Evolutionary conservation across 2,797 vertebrate species (phyloP).

Genomic region (Miichthys miiuy): DNA sequence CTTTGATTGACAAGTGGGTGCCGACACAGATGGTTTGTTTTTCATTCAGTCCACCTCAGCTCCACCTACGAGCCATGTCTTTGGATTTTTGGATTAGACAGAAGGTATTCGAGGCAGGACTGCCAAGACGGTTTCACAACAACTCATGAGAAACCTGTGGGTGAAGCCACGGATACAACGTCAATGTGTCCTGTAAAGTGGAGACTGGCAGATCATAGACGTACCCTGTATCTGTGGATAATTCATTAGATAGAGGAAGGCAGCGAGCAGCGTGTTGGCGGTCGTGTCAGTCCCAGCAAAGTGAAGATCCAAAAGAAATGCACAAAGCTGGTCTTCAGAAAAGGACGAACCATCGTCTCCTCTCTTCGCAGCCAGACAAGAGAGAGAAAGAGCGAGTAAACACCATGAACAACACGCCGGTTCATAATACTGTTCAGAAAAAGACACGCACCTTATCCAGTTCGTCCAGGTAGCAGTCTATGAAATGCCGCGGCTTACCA

Average conservation of each 20-base stretch:
- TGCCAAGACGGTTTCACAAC: too few species aligned
- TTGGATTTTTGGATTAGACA: not conserved
- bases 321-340: constrained; percentile 56
- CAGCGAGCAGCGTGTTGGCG: constrained; percentile 36
- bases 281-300: constrained; percentile 60
- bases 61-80: not conserved
- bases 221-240: constrained; percentile 40
- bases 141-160: too few species aligned
- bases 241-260: constrained; percentile 56
- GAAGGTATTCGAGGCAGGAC: too few species aligned
- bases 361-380: constrained; percentile 43
- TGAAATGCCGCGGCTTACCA: constrained; percentile 73
- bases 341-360: constrained; percentile 38
- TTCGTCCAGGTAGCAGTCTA: constrained; percentile 79
- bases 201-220: not conserved
- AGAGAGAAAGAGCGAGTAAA: not conserved
- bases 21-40: too few species aligned
- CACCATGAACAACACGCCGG: not conserved
- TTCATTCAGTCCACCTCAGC: too few species aligned
- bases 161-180: too few species aligned
- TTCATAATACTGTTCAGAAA: not conserved
- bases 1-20: too few species aligned
- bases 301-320: constrained; percentile 38
- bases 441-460: constrained; percentile 37
- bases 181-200: too few species aligned